phyloP scores from a whole-genome alignment of 2,113 vertebrate genomes.

The Cyphomyrus discorhynchus region DNA sequence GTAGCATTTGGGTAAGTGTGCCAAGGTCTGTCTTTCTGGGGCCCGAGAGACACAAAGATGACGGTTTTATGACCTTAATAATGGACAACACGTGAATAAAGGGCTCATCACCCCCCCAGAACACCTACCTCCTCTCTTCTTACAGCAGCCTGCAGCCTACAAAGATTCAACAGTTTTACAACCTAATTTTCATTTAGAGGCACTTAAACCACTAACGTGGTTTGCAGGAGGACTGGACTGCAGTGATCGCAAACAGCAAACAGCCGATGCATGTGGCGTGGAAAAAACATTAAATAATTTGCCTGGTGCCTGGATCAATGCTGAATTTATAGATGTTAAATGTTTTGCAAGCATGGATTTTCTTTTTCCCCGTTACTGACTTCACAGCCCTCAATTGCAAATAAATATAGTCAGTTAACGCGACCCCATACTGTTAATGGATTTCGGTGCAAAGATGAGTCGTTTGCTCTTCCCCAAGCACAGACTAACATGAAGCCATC shows the following conservation, averaged over 20 bases:
- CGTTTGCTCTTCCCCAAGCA: background rate
- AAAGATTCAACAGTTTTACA: background rate
- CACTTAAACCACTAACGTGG: background rate
- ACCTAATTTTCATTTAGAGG: background rate
- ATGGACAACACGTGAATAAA: background rate
- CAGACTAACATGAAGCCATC: background rate
- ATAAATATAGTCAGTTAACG: background rate
- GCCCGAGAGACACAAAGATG: background rate
- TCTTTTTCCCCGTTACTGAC: background rate
- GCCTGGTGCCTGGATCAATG: slow-evolving; percentile 23
- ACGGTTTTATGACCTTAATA: background rate
- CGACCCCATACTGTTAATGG: background rate
- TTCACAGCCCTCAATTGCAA: background rate
- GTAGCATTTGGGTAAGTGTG: background rate
- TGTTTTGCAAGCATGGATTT: slow-evolving; percentile 10
- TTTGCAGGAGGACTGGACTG: background rate
- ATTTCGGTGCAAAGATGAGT: background rate
- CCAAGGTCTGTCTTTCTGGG: background rate
- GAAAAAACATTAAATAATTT: slow-evolving; percentile 9
- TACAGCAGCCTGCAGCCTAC: background rate
- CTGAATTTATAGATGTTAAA: slow-evolving; percentile 15
- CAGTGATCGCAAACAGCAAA: background rate
- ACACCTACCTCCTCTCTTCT: background rate
- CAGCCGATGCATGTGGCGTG: background rate
- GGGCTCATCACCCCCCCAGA: background rate